These are phyloP conservation scores for Oxyura jamaicensis DNA, from an alignment of 2,113 vertebrate species.

Conservation along the genomic window DNA sequence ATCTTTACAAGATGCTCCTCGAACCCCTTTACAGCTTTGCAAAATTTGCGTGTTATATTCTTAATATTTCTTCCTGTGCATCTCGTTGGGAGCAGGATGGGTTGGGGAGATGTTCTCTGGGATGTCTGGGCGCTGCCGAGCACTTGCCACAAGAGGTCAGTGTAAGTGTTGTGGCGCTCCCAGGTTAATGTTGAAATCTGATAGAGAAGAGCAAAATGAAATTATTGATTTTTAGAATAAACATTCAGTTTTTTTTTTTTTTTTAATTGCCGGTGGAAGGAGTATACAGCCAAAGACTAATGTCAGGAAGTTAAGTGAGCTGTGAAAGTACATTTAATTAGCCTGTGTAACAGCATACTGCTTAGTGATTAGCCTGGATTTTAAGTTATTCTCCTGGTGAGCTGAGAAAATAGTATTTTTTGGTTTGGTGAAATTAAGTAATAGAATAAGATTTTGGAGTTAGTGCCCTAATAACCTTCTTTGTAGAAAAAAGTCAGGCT, in stretches of 20 bases:
- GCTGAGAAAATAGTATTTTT: background rate
- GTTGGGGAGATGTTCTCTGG: background rate
- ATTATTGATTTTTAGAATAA: background rate
- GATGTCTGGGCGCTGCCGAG: background rate
- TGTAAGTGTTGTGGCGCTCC: constrained; percentile 59
- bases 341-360: background rate
- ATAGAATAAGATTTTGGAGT: background rate
- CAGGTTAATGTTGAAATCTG: background rate
- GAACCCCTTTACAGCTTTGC: background rate
- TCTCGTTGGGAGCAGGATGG: background rate
- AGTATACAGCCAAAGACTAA: background rate
- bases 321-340: constrained; percentile 28
- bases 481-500: background rate
- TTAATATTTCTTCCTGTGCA: background rate
- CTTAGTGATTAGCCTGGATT: background rate
- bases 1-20: background rate
- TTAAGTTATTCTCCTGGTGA: background rate
- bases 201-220: background rate
- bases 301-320: constrained; percentile 28
- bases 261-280: background rate
- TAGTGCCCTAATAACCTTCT: background rate
- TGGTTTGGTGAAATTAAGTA: background rate
- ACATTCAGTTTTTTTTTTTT: background rate
- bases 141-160: constrained; percentile 79
- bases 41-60: background rate